Evolutionary conservation across 1,140 invertebrate genomes (phyloP).

Genomic region (Bombus cullumanus): DNA sequence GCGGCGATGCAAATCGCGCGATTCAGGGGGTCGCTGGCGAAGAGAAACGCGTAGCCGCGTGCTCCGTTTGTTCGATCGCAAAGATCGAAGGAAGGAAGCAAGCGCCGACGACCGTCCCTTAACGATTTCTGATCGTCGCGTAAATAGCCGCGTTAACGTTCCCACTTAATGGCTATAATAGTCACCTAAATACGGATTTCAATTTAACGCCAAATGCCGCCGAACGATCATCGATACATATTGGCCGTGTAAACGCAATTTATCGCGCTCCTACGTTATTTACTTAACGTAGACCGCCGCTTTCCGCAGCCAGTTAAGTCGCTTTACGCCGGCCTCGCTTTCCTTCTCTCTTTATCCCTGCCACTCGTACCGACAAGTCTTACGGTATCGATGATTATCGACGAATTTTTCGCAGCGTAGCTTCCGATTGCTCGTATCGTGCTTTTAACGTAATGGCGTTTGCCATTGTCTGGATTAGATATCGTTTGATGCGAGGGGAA

Average conservation of each 20-base stretch:
- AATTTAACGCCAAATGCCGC: conserved; percentile 5
- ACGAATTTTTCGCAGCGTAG: too few species aligned
- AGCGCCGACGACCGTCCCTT: background rate
- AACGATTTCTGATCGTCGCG: conserved; percentile 11
- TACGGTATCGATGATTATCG: background rate
- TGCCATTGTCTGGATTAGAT: too few species aligned
- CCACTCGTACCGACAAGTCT: background rate
- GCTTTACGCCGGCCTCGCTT: background rate
- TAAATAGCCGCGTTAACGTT: conserved; percentile 33
- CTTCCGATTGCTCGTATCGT: too few species aligned
- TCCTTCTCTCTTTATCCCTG: too few species aligned
- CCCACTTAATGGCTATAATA: conserved; percentile 39
- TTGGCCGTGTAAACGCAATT: conserved; percentile 15
- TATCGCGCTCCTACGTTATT: conserved; percentile 24
- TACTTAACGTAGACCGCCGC: background rate
- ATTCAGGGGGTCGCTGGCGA: background rate
- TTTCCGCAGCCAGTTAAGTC: background rate
- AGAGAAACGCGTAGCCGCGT: background rate
- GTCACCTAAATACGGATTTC: conserved; percentile 48
- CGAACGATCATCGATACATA: conserved; percentile 32
- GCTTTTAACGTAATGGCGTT: too few species aligned
- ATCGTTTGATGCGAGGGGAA: too few species aligned
- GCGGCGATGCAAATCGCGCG: background rate
- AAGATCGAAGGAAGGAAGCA: background rate
- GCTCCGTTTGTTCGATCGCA: conserved; percentile 26